These are phyloP conservation scores for Troides oblongomaculatus DNA, from an alignment of 2,888 invertebrate genomes.

Conservation along the genomic window DNA sequence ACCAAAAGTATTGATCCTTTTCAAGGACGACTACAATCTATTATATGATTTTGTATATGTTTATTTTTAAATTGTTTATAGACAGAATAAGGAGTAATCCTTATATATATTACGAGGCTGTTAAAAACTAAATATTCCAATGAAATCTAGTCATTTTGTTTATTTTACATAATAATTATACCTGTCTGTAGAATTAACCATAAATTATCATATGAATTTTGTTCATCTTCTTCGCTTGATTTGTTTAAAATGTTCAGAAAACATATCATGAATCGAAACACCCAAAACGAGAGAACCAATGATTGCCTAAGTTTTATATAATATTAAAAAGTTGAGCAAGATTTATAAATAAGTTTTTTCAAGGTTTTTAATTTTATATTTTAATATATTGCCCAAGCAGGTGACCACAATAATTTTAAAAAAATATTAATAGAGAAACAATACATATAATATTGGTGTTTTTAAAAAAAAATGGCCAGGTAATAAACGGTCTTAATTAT, in stretches of 20 bases:
- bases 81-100: not conserved
- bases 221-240: slow-evolving; percentile 48
- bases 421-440: slow-evolving; percentile 9
- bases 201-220: slow-evolving; percentile 41
- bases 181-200: not conserved
- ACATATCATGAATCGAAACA: slow-evolving; percentile 48
- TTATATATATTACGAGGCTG: not conserved
- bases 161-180: not conserved
- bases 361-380: slow-evolving; percentile 28
- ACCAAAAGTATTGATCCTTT: too few species aligned
- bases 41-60: too few species aligned
- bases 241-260: slow-evolving; percentile 42
- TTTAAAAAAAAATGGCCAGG: not conserved
- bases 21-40: too few species aligned
- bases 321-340: slow-evolving; percentile 49
- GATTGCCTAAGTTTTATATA: slow-evolving; percentile 40
- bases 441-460: not conserved
- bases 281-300: slow-evolving; percentile 38
- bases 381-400: slow-evolving; percentile 20
- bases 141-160: slow-evolving; percentile 21
- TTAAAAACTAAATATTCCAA: slow-evolving; percentile 8
- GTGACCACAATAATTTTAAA: slow-evolving; percentile 29
- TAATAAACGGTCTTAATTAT: slow-evolving; percentile 4
- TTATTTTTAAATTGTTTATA: not conserved
- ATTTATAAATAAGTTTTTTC: slow-evolving; percentile 38